Percentiles rank a stretch among this genome's conserved stretches.
phyloP scores from a whole-genome alignment of 2,113 vertebrate species.

The Holacanthus passer region DNA sequence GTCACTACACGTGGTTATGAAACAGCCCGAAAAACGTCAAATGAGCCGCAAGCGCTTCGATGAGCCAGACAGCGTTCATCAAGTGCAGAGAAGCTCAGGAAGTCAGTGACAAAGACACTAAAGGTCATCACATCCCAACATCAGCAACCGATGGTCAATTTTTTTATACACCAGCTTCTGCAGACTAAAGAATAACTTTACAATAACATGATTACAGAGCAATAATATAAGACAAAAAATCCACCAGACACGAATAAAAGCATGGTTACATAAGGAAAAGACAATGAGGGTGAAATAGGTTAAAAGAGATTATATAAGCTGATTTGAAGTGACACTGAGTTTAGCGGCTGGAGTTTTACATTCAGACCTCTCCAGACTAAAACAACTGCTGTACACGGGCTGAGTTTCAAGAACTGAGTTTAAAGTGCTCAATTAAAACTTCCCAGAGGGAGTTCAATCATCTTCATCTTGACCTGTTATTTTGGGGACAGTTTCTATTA shows the following conservation, averaged over 20 bases:
- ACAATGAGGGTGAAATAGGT: slow-evolving; percentile 16
- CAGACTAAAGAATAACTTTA: not conserved
- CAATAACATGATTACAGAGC: not conserved
- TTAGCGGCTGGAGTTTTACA: not conserved
- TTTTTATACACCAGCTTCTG: not conserved
- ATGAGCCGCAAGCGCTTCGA: not conserved
- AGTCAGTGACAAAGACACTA: not conserved
- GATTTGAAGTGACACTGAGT: slow-evolving; percentile 17
- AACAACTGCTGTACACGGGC: not conserved
- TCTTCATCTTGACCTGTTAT: slow-evolving; percentile 60
- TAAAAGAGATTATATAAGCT: slow-evolving; percentile 40
- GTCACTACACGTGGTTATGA: not conserved
- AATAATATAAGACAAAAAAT: not conserved
- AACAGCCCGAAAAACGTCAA: not conserved
- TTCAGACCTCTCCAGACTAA: slow-evolving; percentile 1
- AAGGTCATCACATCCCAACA: not conserved
- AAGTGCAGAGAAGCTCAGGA: slow-evolving; percentile 2
- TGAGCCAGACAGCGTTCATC: not conserved
- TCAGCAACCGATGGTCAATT: too few relatives aligned
- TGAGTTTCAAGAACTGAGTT: not conserved
- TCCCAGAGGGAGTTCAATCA: slow-evolving; percentile 46
- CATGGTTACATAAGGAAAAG: slow-evolving; percentile 26
- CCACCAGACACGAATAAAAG: not conserved
- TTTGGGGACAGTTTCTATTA: slow-evolving; percentile 73
- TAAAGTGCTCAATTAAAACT: slow-evolving; percentile 29